These are phyloP conservation scores for Argyresthia albistria DNA, from an alignment of 2,888 invertebrate species.

Conservation along the genomic window DNA sequence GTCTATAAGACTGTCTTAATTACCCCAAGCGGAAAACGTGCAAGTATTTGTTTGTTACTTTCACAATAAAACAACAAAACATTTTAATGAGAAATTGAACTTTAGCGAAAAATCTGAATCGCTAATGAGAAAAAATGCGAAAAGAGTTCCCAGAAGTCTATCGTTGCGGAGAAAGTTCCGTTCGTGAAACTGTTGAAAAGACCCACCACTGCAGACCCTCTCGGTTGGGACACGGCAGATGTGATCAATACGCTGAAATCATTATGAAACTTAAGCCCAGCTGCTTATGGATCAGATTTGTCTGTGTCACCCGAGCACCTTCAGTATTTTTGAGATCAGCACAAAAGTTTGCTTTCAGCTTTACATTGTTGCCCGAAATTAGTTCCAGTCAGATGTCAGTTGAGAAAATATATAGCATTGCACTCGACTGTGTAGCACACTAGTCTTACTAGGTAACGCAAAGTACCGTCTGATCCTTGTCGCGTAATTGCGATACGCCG, in stretches of 20 bases:
- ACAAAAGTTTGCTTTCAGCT: constrained; percentile 33
- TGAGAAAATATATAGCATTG: constrained; percentile 20
- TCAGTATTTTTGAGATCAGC: constrained; percentile 5
- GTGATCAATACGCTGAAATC: constrained; percentile 6
- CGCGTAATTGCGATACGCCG: neutral
- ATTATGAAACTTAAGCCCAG: constrained; percentile 2
- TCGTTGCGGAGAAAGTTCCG: constrained; percentile 30
- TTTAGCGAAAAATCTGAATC: constrained; percentile 22
- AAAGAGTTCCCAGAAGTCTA: constrained; percentile 17
- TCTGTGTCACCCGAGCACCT: neutral
- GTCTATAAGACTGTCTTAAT: too few relatives aligned
- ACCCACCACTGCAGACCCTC: constrained; percentile 32
- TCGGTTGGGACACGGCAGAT: neutral
- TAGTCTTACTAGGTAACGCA: neutral
- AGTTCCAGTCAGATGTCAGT: constrained; percentile 47
- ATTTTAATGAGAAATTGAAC: constrained; percentile 4
- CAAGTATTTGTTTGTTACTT: neutral
- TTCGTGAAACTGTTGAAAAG: constrained; percentile 32
- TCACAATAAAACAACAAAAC: neutral
- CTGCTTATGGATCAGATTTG: constrained; percentile 1
- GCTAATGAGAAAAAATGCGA: constrained; percentile 33
- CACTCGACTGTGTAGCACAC: too few relatives aligned
- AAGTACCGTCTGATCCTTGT: neutral
- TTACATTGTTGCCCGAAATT: constrained; percentile 49
- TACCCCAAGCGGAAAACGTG: neutral